These are phyloP conservation scores for Graphium colonna DNA, from an alignment of 2,888 invertebrate species.

Conservation along the genomic window DNA sequence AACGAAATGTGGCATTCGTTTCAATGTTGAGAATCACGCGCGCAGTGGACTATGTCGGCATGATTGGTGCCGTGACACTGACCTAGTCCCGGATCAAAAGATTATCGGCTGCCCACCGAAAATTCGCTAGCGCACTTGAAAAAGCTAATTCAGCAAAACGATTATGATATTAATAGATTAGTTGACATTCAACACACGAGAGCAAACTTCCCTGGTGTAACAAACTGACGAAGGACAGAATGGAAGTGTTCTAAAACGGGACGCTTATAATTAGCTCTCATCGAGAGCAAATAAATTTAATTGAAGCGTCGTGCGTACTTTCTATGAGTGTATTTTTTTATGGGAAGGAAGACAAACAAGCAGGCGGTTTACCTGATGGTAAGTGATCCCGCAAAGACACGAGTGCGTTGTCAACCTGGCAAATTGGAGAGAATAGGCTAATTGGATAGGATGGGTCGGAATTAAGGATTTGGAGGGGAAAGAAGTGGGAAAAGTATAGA, in stretches of 20 bases:
- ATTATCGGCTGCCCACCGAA: constrained; percentile 5
- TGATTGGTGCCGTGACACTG: constrained; percentile 10
- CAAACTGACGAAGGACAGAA: constrained; percentile 7
- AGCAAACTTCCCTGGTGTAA: no score
- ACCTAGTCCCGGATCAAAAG: constrained; percentile 15
- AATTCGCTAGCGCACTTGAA: background rate
- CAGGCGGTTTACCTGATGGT: no score
- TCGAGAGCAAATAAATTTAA: constrained; percentile 3
- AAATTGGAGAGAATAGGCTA: no score
- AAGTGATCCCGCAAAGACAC: no score
- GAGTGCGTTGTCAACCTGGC: no score
- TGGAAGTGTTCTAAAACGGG: constrained; percentile 7
- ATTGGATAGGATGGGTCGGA: no score
- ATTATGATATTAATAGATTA: background rate
- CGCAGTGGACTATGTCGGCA: background rate
- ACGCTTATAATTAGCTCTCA: constrained; percentile 3
- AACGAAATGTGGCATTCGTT: no score
- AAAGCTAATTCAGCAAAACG: background rate
- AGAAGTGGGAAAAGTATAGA: no score
- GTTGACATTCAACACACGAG: no score
- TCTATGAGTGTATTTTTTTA: no score
- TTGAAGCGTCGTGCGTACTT: background rate
- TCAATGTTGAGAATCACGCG: constrained; percentile 13
- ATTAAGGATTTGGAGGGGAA: no score
- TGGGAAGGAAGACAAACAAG: no score